Conservation (phyloP, 2,888 invertebrate species). For the Antitype chi region DNA sequence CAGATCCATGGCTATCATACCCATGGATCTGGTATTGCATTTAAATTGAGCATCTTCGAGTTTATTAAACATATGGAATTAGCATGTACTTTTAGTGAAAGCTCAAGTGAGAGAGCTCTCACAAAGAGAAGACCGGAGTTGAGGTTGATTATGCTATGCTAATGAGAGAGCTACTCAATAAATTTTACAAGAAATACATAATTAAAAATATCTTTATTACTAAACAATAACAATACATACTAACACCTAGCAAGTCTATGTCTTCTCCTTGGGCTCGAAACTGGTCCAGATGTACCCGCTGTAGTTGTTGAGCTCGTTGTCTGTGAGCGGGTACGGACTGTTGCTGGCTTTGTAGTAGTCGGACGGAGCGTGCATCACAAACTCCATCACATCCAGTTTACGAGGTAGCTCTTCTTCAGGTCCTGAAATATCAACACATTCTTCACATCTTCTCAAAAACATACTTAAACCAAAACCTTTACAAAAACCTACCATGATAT, state of each 20-base stretch:
- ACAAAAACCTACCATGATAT: no score
- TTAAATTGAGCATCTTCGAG: no score
- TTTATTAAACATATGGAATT: not conserved
- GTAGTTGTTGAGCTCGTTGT: constrained; percentile 85
- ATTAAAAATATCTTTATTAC: constrained; percentile 52
- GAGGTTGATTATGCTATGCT: not conserved
- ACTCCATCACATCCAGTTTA: constrained; percentile 96
- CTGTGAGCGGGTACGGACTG: constrained; percentile 93
- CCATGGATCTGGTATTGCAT: not conserved
- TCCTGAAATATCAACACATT: constrained; percentile 86
- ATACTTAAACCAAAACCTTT: no score
- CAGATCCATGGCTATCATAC: no score
- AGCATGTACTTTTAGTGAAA: not conserved
- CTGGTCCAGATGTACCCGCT: constrained; percentile 93
- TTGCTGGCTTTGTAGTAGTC: constrained; percentile 95
- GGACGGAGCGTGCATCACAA: constrained; percentile 98
- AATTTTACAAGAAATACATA: not conserved
- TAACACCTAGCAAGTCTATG: constrained; percentile 61
- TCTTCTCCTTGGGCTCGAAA: constrained; percentile 87
- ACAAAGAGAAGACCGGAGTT: not conserved
- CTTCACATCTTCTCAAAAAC: not conserved
- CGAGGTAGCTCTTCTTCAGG: constrained; percentile 97
- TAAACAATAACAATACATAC: constrained; percentile 24
- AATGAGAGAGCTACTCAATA: not conserved
- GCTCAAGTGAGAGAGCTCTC: no score